Evolutionary conservation across 2,113 vertebrate species (phyloP).

Genomic region (Erythrolamprus reginae): DNA sequence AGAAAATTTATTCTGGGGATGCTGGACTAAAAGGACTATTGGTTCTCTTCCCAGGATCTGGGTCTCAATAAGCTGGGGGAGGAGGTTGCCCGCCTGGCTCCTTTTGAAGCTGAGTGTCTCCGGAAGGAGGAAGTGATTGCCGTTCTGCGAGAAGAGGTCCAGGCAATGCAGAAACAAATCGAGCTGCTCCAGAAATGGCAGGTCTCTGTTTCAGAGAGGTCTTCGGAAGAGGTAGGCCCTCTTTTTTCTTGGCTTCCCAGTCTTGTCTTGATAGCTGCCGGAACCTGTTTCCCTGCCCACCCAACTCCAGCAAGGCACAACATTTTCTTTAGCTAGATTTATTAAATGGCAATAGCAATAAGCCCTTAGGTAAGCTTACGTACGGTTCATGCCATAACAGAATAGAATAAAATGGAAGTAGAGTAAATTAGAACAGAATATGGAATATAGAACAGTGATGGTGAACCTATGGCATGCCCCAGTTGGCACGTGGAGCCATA

Average conservation of each 20-base stretch:
- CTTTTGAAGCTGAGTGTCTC: constrained; percentile 17
- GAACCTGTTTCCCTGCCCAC: neutral
- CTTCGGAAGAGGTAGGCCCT: no score
- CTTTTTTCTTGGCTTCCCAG: neutral
- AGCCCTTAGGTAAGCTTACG: neutral
- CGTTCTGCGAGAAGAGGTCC: constrained; percentile 38
- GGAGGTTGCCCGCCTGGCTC: constrained; percentile 33
- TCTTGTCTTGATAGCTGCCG: neutral
- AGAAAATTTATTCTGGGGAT: neutral
- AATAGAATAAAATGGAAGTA: no score
- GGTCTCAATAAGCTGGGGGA: constrained; percentile 29
- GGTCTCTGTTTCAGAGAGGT: neutral
- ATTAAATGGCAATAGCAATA: neutral
- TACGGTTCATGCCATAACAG: neutral
- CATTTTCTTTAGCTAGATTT: neutral
- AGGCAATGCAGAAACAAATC: constrained; percentile 38
- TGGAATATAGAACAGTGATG: no score
- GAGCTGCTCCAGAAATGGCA: neutral
- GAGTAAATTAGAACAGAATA: no score
- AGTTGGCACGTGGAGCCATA: no score
- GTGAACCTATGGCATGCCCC: no score
- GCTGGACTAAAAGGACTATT: neutral
- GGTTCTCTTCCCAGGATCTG: constrained; percentile 35
- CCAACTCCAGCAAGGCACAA: neutral
- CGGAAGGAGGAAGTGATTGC: constrained; percentile 45